These are phyloP conservation scores for Gerris buenoi DNA, from an alignment of 1,140 invertebrate genomes.

Conservation along the genomic window DNA sequence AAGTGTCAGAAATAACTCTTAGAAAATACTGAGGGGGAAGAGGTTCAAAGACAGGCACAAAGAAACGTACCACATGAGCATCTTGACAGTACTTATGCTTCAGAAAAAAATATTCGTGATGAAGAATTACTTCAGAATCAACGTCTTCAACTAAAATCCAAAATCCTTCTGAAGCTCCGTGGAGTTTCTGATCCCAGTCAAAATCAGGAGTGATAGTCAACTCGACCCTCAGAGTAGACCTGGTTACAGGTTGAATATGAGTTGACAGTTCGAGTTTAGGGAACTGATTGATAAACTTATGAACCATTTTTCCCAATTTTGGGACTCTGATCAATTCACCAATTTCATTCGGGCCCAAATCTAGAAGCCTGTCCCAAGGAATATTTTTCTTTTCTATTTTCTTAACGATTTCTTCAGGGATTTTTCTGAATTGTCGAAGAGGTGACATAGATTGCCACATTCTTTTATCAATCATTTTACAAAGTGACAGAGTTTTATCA, in stretches of 20 bases:
- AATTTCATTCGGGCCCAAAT: constrained; percentile 92
- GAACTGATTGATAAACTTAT: constrained; percentile 96
- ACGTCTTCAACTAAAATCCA: constrained; percentile 99
- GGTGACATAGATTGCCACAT: constrained; percentile 99
- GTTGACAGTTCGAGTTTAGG: constrained; percentile 88
- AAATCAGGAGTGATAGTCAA: constrained; percentile 98
- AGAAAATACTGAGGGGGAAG: constrained; percentile 96
- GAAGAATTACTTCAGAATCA: constrained; percentile 86
- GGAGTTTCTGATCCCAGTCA: constrained; percentile 96
- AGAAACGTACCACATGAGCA: constrained; percentile 94
- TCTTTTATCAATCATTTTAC: constrained; percentile 96
- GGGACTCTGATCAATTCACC: constrained; percentile 91
- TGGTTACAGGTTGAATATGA: constrained; percentile 94
- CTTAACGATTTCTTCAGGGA: constrained; percentile 93
- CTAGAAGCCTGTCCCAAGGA: constrained; percentile 82
- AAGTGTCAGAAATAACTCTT: constrained; percentile 40
- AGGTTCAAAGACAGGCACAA: constrained; percentile 96
- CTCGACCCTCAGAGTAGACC: constrained; percentile 81
- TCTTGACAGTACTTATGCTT: constrained; percentile 89
- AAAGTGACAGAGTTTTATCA: constrained; percentile 86
- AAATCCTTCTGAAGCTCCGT: constrained; percentile 91
- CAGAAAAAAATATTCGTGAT: constrained; percentile 94
- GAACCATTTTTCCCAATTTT: constrained; percentile 91
- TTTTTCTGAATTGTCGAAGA: constrained; percentile 90
- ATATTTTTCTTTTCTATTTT: constrained; percentile 98